Conservation (phyloP, 2,888 invertebrate species). For the Electrophaes corylata region DNA sequence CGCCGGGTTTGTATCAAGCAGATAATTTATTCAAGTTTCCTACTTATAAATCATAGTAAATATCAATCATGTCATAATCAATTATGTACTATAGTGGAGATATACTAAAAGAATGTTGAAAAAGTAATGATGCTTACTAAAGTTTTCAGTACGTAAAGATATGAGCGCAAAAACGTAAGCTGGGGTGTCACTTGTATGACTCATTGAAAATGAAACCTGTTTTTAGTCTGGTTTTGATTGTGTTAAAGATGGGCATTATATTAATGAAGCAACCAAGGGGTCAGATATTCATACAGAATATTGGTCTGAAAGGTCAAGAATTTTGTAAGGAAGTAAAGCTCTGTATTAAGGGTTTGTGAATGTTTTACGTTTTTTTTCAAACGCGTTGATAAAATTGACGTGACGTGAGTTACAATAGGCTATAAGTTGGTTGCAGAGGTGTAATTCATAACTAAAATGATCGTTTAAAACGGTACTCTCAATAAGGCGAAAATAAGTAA, state of each 20-base stretch:
- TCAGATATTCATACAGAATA: conserved; percentile 46
- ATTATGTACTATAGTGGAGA: conserved; percentile 1
- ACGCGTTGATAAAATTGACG: conserved; percentile 30
- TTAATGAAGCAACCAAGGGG: conserved; percentile 54
- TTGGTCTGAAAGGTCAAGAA: conserved; percentile 20
- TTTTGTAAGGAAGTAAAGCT: conserved; percentile 13
- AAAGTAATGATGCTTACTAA: conserved; percentile 10
- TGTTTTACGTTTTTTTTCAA: conserved; percentile 32
- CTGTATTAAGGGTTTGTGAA: conserved; percentile 43
- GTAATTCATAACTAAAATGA: conserved; percentile 62
- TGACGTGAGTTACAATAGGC: conserved; percentile 47
- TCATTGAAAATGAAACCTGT: conserved; percentile 61
- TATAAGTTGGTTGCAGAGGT: conserved; percentile 48
- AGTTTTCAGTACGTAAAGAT: conserved; percentile 14
- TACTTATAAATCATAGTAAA: background rate
- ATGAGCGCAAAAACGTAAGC: conserved; percentile 32
- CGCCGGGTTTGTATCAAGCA: background rate
- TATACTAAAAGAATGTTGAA: background rate
- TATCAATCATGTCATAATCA: conserved; percentile 3
- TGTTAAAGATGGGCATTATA: conserved; percentile 57
- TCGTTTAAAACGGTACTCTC: conserved; percentile 64
- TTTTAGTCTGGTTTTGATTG: conserved; percentile 62
- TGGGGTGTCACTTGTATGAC: conserved; percentile 46
- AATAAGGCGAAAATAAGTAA: conserved; percentile 80
- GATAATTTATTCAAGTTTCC: background rate